Conservation (phyloP, 2,888 invertebrate species). For the Caenorhabditis plicata region DNA sequence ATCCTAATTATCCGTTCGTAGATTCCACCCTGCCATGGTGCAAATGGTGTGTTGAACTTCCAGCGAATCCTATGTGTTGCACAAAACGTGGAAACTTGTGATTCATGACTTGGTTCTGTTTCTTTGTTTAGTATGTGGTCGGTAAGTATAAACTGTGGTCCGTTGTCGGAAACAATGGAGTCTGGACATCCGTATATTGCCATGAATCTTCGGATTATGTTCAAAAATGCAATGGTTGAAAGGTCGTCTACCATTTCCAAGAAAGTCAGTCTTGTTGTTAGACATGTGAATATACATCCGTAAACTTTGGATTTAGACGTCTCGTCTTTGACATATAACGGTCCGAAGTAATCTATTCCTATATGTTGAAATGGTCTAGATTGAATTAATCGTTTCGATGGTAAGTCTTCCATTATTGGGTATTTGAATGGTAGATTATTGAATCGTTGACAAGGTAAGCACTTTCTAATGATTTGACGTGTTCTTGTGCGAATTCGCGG, state of each 20-base stretch:
- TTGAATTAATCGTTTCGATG: slow-evolving; percentile 8
- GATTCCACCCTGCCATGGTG: slow-evolving; percentile 19
- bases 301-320: slow-evolving; percentile 4
- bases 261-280: slow-evolving; percentile 23
- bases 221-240: slow-evolving; percentile 12
- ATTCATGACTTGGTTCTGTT: too few species aligned
- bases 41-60: slow-evolving; percentile 8
- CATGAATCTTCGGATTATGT: slow-evolving; percentile 21
- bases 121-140: slow-evolving; percentile 41
- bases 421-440: slow-evolving; percentile 11
- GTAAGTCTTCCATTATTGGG: slow-evolving; percentile 13
- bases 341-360: slow-evolving; percentile 42
- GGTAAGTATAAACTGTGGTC: slow-evolving; percentile 66
- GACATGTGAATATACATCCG: slow-evolving; percentile 26
- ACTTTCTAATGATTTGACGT: neutral
- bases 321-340: slow-evolving; percentile 4
- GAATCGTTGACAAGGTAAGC: slow-evolving; percentile 5
- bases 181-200: slow-evolving; percentile 14
- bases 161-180: slow-evolving; percentile 40
- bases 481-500: neutral
- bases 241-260: slow-evolving; percentile 16
- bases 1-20: slow-evolving; percentile 10
- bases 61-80: neutral
- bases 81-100: too few species aligned
- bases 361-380: slow-evolving; percentile 22